Evolutionary conservation across 1,140 invertebrate genomes (phyloP).

Genomic region (Drosophila nigrodunni): DNA sequence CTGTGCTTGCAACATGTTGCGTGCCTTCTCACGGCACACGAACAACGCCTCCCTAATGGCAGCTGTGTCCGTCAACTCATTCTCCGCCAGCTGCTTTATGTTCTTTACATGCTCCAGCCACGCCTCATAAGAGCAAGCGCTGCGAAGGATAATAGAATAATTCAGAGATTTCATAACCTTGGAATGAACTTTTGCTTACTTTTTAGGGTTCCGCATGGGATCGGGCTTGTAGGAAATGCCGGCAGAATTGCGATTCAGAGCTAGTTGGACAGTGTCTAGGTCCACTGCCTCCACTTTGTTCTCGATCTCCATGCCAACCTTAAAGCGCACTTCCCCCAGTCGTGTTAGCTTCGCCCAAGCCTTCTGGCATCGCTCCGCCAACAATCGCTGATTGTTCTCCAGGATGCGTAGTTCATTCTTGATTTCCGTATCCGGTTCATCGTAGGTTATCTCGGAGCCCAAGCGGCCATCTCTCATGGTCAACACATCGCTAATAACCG

Average conservation of each 20-base stretch:
- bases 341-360: conserved; percentile 94
- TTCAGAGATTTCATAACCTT: background rate
- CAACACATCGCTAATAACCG: conserved; percentile 92
- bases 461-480: conserved; percentile 91
- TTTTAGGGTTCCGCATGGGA: conserved; percentile 90
- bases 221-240: conserved; percentile 93
- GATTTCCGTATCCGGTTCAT: conserved; percentile 92
- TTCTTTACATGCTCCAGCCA: conserved; percentile 92
- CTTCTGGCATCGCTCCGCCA: conserved; percentile 90
- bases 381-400: conserved; percentile 90
- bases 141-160: conserved; percentile 38
- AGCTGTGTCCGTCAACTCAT: conserved; percentile 90
- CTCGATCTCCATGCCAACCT: conserved; percentile 91
- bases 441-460: conserved; percentile 92
- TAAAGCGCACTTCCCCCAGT: conserved; percentile 92
- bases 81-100: conserved; percentile 90
- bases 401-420: conserved; percentile 92
- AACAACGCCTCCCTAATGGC: conserved; percentile 91
- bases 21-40: conserved; percentile 89
- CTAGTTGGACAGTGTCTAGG: conserved; percentile 92
- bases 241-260: conserved; percentile 90
- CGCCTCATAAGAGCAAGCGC: conserved; percentile 89
- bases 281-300: conserved; percentile 92
- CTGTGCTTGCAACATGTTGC: conserved; percentile 92
- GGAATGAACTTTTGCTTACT: conserved; percentile 84